Evolutionary conservation across 1,140 invertebrate genomes (phyloP), one percentile per base, ranked within the genome.

Genomic region (Drosophila eugracilis): DNA sequence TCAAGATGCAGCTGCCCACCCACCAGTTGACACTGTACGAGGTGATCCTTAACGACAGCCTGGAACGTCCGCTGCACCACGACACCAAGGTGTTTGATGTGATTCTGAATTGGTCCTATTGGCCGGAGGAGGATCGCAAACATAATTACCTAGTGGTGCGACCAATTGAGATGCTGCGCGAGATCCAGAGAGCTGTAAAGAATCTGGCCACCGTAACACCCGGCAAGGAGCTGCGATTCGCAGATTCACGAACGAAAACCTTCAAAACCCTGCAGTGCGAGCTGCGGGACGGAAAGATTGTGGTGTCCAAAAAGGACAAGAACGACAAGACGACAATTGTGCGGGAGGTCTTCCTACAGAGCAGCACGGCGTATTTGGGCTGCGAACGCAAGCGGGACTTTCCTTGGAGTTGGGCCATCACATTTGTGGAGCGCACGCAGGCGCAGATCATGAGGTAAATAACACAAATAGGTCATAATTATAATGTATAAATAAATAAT

Each of bases 31-130:
- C 94, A 78, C 78, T 97, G 1, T 95, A 96, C 84, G 96, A 97
- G 92, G 94, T 95, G 0, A 94, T 97, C 55, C 93, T 96, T 60
- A 94, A 94, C 58, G 95, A 94, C 28, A 93, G 94, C 12, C 89
- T 97, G 80, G 93, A 94, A 54, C 92, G 97, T 5, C 95, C 96
- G 0, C 92, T 98, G 12, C 96, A 97, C 92, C 94, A 96, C 63
- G 93, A 94, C 26, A 96, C 97, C 78, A 93, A 95, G 54, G 94
- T 94, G 0, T 91, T 94, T 3, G 92, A 94, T 70, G 92, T 94
- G 19, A 94, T 98, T 9, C 92, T 97, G 7, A 93, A 94, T 37
- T 98, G 97, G 97, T 94, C 96, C 0, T 96, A 96, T 67, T 98
- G 97, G 97, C 95, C 96, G 39, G 94, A 96, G 44, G 93, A 93